phyloP scores from a whole-genome alignment of 2,888 invertebrate species.

The Cinara cedri region DNA sequence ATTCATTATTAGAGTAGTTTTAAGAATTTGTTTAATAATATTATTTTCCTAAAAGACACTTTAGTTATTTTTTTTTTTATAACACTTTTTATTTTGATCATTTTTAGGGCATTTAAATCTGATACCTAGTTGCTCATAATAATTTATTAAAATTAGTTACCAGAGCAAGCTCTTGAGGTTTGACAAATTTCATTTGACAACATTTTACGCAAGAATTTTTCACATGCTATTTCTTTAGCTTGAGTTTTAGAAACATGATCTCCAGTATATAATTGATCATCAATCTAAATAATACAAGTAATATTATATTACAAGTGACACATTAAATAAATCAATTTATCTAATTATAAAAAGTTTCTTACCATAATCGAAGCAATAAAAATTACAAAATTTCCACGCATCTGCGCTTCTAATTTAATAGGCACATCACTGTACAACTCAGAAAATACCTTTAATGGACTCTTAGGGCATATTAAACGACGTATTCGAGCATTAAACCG shows the following conservation, averaged over 20 bases:
- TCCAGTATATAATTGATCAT: conserved; percentile 70
- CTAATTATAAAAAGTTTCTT: not conserved
- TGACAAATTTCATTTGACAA: conserved; percentile 70
- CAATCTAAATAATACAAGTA: conserved; percentile 65
- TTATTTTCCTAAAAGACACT: too few species aligned
- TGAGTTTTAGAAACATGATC: conserved; percentile 73
- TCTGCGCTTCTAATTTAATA: conserved; percentile 57
- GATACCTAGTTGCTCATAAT: too few species aligned
- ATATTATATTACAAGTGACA: too few species aligned
- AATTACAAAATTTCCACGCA: not conserved
- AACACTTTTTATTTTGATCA: too few species aligned
- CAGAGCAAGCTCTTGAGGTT: too few species aligned
- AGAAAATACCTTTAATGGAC: conserved; percentile 84
- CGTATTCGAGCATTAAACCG: conserved; percentile 78
- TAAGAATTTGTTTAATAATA: too few species aligned
- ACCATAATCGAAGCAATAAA: conserved; percentile 48
- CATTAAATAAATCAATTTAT: not conserved
- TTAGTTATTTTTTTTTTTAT: too few species aligned
- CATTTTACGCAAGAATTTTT: conserved; percentile 77
- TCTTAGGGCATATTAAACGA: conserved; percentile 79
- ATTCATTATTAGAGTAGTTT: too few species aligned
- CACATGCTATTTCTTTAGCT: conserved; percentile 81
- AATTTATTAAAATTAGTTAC: too few species aligned
- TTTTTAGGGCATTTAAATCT: too few species aligned
- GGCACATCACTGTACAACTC: conserved; percentile 74